Evolutionary conservation across 2,113 vertebrate species (phyloP).

Genomic region (Montifringilla adamsi): DNA sequence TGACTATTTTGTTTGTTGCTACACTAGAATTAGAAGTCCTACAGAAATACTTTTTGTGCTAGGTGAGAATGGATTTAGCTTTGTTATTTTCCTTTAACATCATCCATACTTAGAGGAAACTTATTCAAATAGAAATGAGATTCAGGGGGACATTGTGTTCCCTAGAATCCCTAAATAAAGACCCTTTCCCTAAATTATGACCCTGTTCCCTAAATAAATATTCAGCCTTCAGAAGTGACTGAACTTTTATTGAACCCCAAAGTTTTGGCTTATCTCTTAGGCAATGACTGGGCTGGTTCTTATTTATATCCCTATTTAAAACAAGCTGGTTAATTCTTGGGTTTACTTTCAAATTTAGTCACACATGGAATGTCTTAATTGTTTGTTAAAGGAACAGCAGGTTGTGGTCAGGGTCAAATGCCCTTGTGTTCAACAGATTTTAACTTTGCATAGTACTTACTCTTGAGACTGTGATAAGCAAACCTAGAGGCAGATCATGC

Average conservation of each 20-base stretch:
- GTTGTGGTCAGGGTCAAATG: constrained; percentile 65
- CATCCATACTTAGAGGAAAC: background rate
- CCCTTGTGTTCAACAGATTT: constrained; percentile 56
- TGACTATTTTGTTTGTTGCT: background rate
- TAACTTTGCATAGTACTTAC: constrained; percentile 45
- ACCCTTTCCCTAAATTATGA: background rate
- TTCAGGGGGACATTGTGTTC: background rate
- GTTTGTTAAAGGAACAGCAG: constrained; percentile 67
- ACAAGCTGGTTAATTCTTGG: constrained; percentile 47
- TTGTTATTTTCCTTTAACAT: background rate
- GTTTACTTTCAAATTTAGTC: constrained; percentile 55
- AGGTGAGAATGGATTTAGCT: background rate
- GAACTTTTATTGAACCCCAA: constrained; percentile 51
- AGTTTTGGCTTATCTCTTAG: constrained; percentile 46
- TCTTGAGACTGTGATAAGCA: constrained; percentile 54
- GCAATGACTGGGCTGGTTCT: constrained; percentile 22
- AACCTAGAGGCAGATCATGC: background rate
- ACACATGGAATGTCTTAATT: constrained; percentile 62
- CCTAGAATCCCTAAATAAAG: constrained; percentile 6
- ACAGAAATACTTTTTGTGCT: background rate
- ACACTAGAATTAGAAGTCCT: background rate
- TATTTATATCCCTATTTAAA: constrained; percentile 60
- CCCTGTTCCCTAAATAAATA: background rate
- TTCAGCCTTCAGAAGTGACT: background rate
- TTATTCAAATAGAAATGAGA: background rate